A percentile compares a stretch with the other conserved stretches of the same genome.
phyloP scores from a whole-genome alignment of 2,113 vertebrate genomes.

The Ascaphus truei region DNA sequence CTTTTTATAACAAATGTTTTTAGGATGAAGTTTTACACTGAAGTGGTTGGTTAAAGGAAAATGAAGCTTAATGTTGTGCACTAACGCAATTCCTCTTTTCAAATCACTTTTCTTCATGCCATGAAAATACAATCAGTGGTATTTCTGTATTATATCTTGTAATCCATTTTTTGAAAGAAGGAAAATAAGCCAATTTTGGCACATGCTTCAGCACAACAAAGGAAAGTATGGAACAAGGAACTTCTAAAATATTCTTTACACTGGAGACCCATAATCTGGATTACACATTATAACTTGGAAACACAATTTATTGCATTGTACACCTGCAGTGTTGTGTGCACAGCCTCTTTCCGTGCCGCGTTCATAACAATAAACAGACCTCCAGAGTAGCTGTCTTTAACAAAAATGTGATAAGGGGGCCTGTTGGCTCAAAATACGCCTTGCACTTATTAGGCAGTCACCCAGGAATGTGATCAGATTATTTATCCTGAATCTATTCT shows the following conservation, averaged over 20 bases:
- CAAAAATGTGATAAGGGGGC: slow-evolving; percentile 57
- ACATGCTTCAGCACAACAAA: slow-evolving; percentile 46
- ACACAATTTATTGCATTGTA: slow-evolving; percentile 49
- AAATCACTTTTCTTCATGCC: too few relatives aligned
- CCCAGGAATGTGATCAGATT: slow-evolving; percentile 65
- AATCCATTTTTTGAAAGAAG: slow-evolving; percentile 50
- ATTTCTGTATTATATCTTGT: not conserved
- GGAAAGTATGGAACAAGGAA: slow-evolving; percentile 50
- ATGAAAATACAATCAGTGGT: too few relatives aligned
- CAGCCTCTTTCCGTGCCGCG: slow-evolving; percentile 60
- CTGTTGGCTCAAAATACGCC: slow-evolving; percentile 59
- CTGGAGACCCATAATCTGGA: slow-evolving; percentile 54
- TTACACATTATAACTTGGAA: slow-evolving; percentile 43
- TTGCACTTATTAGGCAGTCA: slow-evolving; percentile 65
- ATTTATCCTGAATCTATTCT: slow-evolving; percentile 60
- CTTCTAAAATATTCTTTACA: slow-evolving; percentile 56
- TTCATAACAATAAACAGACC: slow-evolving; percentile 71
- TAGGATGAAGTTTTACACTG: too few relatives aligned
- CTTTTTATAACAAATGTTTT: too few relatives aligned
- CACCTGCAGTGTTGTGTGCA: slow-evolving; percentile 66
- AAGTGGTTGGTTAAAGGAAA: too few relatives aligned
- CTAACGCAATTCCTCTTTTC: too few relatives aligned
- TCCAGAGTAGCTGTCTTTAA: slow-evolving; percentile 58
- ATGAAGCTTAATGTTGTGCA: too few relatives aligned
- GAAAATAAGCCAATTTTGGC: slow-evolving; percentile 56